These are phyloP conservation scores for Eurytoma californica DNA, from an alignment of 2,888 invertebrate species.

Conservation along the genomic window DNA sequence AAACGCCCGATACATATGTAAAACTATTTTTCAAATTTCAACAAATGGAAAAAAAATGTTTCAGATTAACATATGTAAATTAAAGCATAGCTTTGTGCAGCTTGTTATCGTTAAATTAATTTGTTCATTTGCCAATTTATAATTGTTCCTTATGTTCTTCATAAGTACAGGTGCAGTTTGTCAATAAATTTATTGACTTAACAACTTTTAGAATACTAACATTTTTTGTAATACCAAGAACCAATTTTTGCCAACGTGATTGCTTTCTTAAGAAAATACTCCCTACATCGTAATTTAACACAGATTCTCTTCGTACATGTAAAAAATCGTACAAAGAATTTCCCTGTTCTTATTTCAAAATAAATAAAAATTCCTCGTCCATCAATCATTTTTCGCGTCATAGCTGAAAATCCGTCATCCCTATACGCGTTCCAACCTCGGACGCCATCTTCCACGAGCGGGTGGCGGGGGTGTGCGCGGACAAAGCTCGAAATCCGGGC, in stretches of 20 bases:
- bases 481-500: conserved; percentile 52
- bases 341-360: neutral
- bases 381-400: neutral
- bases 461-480: neutral
- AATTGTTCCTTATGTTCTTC: no score
- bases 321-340: neutral
- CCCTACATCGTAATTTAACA: neutral
- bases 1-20: no score
- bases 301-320: neutral
- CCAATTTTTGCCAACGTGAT: neutral
- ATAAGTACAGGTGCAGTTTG: no score
- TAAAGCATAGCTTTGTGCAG: no score
- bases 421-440: neutral
- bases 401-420: neutral
- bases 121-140: no score
- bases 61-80: no score
- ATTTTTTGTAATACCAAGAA: no score
- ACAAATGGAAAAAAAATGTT: no score
- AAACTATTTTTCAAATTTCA: no score
- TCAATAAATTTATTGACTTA: no score
- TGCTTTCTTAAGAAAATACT: neutral
- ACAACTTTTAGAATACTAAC: no score
- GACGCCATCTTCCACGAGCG: conserved; percentile 39
- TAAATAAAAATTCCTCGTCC: neutral
- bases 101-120: no score